Evolutionary conservation across 2,888 invertebrate genomes (phyloP).

Genomic region (Sinopyrophorus schimmeli): DNA sequence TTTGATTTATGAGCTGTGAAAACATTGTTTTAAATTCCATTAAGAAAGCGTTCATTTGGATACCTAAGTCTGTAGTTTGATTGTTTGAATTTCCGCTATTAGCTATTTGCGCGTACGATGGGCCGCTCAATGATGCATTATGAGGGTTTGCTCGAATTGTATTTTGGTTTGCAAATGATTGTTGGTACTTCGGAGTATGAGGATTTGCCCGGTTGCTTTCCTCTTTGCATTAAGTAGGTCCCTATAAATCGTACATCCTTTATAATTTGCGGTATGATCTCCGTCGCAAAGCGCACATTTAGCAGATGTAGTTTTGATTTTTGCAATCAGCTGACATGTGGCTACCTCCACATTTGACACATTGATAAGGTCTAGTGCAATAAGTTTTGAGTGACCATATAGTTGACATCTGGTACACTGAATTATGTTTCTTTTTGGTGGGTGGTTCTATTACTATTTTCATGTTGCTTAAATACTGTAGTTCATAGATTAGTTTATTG

Average conservation of each 20-base stretch:
- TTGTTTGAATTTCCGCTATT: constrained; percentile 2
- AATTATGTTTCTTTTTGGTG: constrained; percentile 5
- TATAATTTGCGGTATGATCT: constrained; percentile 7
- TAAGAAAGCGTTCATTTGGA: not conserved
- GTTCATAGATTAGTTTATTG: constrained; percentile 12
- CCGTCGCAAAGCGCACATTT: constrained; percentile 8
- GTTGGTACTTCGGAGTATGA: too few relatives aligned
- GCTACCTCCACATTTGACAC: constrained; percentile 10
- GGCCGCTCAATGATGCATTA: not conserved
- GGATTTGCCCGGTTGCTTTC: too few relatives aligned
- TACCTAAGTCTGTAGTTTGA: constrained; percentile 12
- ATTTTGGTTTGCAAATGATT: too few relatives aligned
- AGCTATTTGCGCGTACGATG: not conserved
- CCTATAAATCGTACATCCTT: constrained; percentile 8
- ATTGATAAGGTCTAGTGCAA: constrained; percentile 9
- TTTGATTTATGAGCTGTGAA: constrained; percentile 6
- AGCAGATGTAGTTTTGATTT: constrained; percentile 6
- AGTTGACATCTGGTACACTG: constrained; percentile 9
- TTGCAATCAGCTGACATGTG: constrained; percentile 5
- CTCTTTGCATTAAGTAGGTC: constrained; percentile 9
- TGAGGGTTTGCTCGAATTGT: too few relatives aligned
- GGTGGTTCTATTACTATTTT: constrained; percentile 16
- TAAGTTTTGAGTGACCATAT: too few relatives aligned
- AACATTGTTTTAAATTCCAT: constrained; percentile 9
- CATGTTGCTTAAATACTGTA: constrained; percentile 3